phyloP scores from a whole-genome alignment of 1,140 invertebrate species.

The Drosophila arawakana region DNA sequence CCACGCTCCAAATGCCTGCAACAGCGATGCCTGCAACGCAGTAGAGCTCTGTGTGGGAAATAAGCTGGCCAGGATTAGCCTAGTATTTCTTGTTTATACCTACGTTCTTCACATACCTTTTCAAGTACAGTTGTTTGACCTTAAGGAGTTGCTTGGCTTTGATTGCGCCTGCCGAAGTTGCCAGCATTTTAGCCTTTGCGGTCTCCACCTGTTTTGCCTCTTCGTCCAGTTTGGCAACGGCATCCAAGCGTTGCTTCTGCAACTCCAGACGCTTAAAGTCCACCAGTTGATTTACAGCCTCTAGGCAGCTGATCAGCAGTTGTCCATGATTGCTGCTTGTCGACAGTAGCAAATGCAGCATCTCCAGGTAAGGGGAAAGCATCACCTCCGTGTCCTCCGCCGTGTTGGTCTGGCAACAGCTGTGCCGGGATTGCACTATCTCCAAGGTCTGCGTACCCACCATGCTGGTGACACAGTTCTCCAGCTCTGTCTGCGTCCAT shows the following conservation, averaged over 20 bases:
- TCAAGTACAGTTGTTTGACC: slow-evolving; percentile 3
- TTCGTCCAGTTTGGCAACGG: not conserved
- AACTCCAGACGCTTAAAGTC: slow-evolving; percentile 22
- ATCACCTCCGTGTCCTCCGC: slow-evolving; percentile 11
- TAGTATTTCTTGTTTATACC: not conserved
- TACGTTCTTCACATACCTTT: slow-evolving; percentile 10
- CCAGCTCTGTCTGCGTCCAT: slow-evolving; percentile 18
- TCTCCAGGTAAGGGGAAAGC: not conserved
- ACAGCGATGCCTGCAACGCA: slow-evolving; percentile 6
- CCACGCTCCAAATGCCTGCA: slow-evolving; percentile 23
- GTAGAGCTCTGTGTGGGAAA: not conserved
- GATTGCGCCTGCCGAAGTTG: not conserved
- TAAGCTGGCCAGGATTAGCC: not conserved
- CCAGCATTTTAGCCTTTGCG: not conserved
- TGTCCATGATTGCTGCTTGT: slow-evolving; percentile 22
- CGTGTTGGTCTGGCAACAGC: slow-evolving; percentile 32
- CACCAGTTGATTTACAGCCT: slow-evolving; percentile 23
- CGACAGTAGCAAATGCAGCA: slow-evolving; percentile 22
- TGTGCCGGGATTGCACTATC: not conserved
- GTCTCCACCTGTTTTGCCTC: not conserved
- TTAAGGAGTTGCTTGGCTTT: not conserved
- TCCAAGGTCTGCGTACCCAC: not conserved
- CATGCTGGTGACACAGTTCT: not conserved
- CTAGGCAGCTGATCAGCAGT: not conserved
- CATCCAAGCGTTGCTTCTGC: slow-evolving; percentile 2